A percentile compares a stretch with the other conserved stretches of the same genome.
Evolutionary conservation across 2,888 invertebrate genomes (phyloP).

Genomic region (Phaedon cochleariae): DNA sequence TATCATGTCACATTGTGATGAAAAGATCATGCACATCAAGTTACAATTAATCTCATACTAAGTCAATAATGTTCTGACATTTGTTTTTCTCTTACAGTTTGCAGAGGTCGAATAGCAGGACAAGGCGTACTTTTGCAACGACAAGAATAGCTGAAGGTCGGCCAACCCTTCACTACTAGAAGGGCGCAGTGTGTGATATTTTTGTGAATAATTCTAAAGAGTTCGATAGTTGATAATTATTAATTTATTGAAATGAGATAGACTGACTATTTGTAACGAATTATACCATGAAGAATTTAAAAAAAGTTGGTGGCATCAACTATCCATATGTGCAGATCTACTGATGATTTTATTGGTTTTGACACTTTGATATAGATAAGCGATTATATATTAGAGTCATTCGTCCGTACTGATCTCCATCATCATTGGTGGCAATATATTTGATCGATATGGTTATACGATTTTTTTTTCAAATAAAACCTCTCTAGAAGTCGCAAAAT

Average conservation of each 20-base stretch:
- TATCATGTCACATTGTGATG: no score
- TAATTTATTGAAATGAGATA: slow-evolving; percentile 45
- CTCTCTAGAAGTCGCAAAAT: no score
- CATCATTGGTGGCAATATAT: no score
- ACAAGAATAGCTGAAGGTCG: slow-evolving; percentile 36
- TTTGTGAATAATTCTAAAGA: slow-evolving; percentile 55
- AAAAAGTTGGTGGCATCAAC: background rate
- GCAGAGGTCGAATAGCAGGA: slow-evolving; percentile 47
- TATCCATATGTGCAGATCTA: no score
- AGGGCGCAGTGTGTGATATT: slow-evolving; percentile 57
- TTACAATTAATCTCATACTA: no score
- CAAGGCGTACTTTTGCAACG: slow-evolving; percentile 36
- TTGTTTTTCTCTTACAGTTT: slow-evolving; percentile 53
- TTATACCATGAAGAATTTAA: slow-evolving; percentile 39
- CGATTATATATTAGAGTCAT: no score
- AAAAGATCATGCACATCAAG: no score
- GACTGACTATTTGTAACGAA: slow-evolving; percentile 55
- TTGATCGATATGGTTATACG: no score
- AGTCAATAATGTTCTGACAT: background rate
- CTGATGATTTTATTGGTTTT: no score
- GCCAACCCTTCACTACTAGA: slow-evolving; percentile 40
- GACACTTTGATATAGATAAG: no score
- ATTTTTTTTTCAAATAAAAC: no score
- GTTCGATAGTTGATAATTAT: slow-evolving; percentile 48
- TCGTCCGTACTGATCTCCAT: no score